Percentiles rank a stretch among this genome's conserved stretches.
These are phyloP conservation scores for Lasioglossum marginatum DNA, from an alignment of 2,888 invertebrate species.

Conservation along the genomic window DNA sequence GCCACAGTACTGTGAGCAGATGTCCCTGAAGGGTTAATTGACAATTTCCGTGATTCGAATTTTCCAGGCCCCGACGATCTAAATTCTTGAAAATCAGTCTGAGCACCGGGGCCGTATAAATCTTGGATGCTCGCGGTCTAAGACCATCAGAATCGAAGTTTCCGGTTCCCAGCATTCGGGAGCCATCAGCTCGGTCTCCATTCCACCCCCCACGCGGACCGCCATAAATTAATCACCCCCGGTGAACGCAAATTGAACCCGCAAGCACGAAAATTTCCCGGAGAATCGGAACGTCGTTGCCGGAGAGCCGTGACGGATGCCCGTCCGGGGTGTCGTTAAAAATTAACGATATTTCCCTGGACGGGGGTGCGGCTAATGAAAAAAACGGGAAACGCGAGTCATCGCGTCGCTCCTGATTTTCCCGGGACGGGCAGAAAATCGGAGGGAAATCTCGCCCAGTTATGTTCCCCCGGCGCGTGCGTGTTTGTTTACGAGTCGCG, in stretches of 20 bases:
- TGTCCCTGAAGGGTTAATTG: not conserved
- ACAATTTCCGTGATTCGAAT: constrained; percentile 2
- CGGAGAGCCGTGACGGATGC: constrained; percentile 21
- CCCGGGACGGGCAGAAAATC: constrained; percentile 17
- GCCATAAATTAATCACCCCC: constrained; percentile 6
- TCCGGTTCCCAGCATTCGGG: not conserved
- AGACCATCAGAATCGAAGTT: constrained; percentile 17
- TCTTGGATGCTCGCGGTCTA: constrained; percentile 9
- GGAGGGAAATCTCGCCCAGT: constrained; percentile 20
- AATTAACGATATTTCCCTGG: constrained; percentile 51
- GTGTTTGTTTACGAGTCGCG: constrained; percentile 29
- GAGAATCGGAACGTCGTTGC: constrained; percentile 21
- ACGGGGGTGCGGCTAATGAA: constrained; percentile 24
- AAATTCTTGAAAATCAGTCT: constrained; percentile 6
- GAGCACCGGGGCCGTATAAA: not conserved
- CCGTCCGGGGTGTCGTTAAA: constrained; percentile 48
- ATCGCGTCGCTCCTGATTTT: not conserved
- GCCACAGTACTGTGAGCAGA: not conserved
- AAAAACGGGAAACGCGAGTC: constrained; percentile 23
- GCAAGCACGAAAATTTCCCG: constrained; percentile 20
- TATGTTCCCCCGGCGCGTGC: constrained; percentile 7
- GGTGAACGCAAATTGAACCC: constrained; percentile 16
- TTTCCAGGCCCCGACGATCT: not conserved
- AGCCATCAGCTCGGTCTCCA: not conserved
- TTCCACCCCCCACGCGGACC: not conserved